phyloP scores from a whole-genome alignment of 64 coral and sea anemone species.

The Montipora cactus region DNA sequence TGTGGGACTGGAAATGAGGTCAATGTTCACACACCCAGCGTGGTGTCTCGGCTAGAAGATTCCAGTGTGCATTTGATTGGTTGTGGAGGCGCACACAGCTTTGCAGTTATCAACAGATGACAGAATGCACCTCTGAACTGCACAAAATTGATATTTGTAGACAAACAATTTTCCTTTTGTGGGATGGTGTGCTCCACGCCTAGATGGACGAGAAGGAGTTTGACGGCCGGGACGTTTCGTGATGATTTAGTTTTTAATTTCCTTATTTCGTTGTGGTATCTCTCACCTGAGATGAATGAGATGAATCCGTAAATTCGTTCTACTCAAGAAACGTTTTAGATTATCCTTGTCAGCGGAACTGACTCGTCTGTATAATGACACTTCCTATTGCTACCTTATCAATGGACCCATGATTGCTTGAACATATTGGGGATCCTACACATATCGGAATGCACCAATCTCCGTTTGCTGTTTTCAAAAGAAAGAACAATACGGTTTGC shows the following conservation, averaged over 20 bases:
- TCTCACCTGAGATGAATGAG: too few relatives aligned
- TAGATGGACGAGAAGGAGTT: not conserved
- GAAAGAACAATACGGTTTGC: too few relatives aligned
- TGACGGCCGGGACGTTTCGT: not conserved
- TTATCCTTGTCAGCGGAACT: too few relatives aligned
- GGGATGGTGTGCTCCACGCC: not conserved
- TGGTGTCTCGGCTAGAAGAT: conserved; percentile 20
- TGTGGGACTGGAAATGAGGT: conserved; percentile 85
- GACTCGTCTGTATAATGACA: too few relatives aligned
- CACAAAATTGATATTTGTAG: not conserved
- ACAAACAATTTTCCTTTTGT: not conserved
- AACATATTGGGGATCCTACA: too few relatives aligned
- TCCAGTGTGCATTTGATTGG: conserved; percentile 40
- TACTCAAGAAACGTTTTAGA: too few relatives aligned
- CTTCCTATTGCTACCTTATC: too few relatives aligned
- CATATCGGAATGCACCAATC: too few relatives aligned
- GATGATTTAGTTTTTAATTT: not conserved
- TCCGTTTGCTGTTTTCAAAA: too few relatives aligned
- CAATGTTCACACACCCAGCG: conserved; percentile 66
- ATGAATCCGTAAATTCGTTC: too few relatives aligned
- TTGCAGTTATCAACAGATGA: conserved; percentile 50
- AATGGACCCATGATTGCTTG: too few relatives aligned
- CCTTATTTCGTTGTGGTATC: too few relatives aligned
- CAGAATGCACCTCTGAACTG: not conserved
- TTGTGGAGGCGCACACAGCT: conserved; percentile 91